Base-by-base conservation (phyloP, 2,888 invertebrate genomes). In the Drosophila tanythrix region DNA sequence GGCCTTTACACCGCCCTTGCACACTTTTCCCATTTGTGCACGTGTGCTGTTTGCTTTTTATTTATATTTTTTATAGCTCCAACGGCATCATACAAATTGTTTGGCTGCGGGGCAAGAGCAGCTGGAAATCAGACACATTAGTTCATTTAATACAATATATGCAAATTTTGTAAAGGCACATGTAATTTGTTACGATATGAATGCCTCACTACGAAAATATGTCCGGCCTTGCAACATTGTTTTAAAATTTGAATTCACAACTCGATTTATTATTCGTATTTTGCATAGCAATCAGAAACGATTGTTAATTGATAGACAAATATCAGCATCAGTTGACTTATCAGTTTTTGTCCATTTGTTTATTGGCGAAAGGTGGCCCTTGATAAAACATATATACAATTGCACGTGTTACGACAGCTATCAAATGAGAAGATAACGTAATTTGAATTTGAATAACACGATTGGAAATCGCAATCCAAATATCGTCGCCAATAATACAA, bases 91-190 rank as follows among this genome's bases (percentile, higher is more conserved):
- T 64, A 53, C 40, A 68, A 79, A 76, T 64, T 65, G 51, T 53
- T 56, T 62, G 31, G 52, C 74, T 59, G 62, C 60, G 55, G 60
- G 80, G 71, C 60, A 66, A 60, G 31, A 29, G 67, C 40, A 21
- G 33, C 48, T 63, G 21, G 61, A 68, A 70, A 68, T 67, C 61
- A 68, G 53, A 56, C 7, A 53, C 56, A 68, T 85, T 72, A 69
- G 70, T 79, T 84, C 62, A 65, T 66, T 82, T 70, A 84, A 84
- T 82, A 74, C 72, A 84, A 67, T 70, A 84, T 88, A 88, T 88
- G 79, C 62, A 67, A 85, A 83, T 88, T 67, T 61, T 35, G 18
- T 36, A 13, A 56, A 55, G 35, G 27, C 70, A 40, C 40, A 57
- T 60, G 62, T 71, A 80, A 76, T 67, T 70, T 61, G 64, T 66